Base-by-base conservation (phyloP, 2,797 vertebrate genomes). In the Tenualosa thibaudeaui region DNA sequence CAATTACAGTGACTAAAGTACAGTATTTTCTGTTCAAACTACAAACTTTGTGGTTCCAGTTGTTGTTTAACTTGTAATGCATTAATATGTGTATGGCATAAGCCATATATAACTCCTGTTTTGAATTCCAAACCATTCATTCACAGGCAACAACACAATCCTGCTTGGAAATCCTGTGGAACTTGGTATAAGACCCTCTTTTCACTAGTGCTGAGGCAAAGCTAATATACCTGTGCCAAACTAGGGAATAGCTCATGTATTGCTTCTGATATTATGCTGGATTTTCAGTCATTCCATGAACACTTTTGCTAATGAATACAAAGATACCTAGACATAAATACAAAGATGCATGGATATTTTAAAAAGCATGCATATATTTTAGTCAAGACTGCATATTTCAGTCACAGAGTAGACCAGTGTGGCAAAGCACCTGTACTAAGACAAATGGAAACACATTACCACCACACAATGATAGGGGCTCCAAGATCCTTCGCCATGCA, bases 401-500 rank as follows among this genome's bases (percentile, higher is more conserved):
- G 40, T 75, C 17, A 31, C 31, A 13, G 31, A 75, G 2, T 75
- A 31, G 68, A 40, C 31, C 68, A 31, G 15, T 22, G 37, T 58
- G 58, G 58, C 5, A 8, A n/a, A 19, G 71, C 71, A 78, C 71
- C 71, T 78, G 71, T 40, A 22, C 17, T 78, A 46, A 78, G 71
- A 78, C 37, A 43, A 46, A 78, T 78, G 71, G n/a, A 46, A 46
- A 19, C 71, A 78, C 71, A 78, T 78, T 78, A 46, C 40, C 71
- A 22, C 37, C 71, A 46, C 26, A 46, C 37, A 22, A 46, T 78
- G 71, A 78, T 46, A 78, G 17, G 71, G 71, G 46, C 71, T 40
- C 71, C 71, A 46, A 78, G 71, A 78, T 78, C 71, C 71, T 46
- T 78, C 40, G 37, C 71, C 71, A 78, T 17, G 71, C 71, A 78